Evolutionary conservation across 1,140 invertebrate species (phyloP), one percentile per base, ranked within the genome.

Genomic region (Caenorhabditis brenneri): DNA sequence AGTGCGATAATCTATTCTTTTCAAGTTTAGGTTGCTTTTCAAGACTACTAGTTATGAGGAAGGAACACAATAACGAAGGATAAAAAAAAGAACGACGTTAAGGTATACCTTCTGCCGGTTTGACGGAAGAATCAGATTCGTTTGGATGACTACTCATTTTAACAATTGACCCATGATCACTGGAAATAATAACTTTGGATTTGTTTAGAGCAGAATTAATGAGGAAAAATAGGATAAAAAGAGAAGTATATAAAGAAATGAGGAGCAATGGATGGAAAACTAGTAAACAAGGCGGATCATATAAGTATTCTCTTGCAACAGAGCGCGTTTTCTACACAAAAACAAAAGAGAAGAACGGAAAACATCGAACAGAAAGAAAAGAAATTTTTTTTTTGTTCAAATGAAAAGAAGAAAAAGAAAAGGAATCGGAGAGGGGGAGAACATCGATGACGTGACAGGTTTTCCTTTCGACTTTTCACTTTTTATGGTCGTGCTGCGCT

Each of bases 161-260:
- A 74, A 42, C 22, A 74, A 42, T 74, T n/a, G 65, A 36, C n/a
- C 29, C 65, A 74, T 74, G n/a, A 74, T n/a, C 65, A 74, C 65
- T 74, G 65, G n/a, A 74, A 74, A 74, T 22, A 0, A 1, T 5
- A 33, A 24, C 42, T 74, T 42, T 24, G 7, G 12, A 24, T 2
- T 10, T 19, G 33, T 36, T 19, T n/a, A n/a, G 12, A 4, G 10
- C 33, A n/a, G 22, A 51, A 51, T 1, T 6, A 27, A 19, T 27
- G 1, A 2, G 22, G 53, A 5, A n/a, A 29, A 55, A 15, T 12
- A 27, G 19, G 24, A 27, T 24, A 24, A n/a, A 55, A 31, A 74
- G 46, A 24, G 5, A 24, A 16, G n/a, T 3, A n/a, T 22, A 24
- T 19, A 46, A 19, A n/a, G n/a, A n/a, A 36, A 19, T 12, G 36